Conservation (phyloP, 2,888 invertebrate species). For the Stenolophus ochropezus region DNA sequence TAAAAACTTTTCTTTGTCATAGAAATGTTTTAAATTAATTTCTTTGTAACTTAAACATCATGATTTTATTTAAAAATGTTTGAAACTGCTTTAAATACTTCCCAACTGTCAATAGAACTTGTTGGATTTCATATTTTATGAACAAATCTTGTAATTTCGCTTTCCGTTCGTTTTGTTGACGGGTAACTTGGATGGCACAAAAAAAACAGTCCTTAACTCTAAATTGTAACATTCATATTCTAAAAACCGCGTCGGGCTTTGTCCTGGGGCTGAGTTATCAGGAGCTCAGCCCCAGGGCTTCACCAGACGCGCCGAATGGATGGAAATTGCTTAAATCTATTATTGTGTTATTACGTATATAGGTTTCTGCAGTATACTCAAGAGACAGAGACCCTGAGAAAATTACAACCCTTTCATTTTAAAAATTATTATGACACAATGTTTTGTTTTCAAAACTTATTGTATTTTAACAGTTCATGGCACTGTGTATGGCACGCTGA, state of each 20-base stretch:
- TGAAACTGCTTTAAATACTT: too few species aligned
- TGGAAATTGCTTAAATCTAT: conserved; percentile 67
- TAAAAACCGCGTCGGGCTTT: conserved; percentile 36
- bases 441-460: neutral
- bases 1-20: too few species aligned
- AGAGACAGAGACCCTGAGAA: too few species aligned
- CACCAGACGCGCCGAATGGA: conserved; percentile 64
- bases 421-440: neutral
- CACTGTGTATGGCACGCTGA: neutral
- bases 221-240: neutral
- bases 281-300: neutral
- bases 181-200: conserved; percentile 56
- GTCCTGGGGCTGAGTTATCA: neutral
- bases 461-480: neutral
- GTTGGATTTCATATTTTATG: neutral
- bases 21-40: too few species aligned
- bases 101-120: too few species aligned
- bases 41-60: too few species aligned
- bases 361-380: conserved; percentile 63
- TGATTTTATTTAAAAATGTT: too few species aligned
- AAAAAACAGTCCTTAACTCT: conserved; percentile 5
- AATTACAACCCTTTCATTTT: too few species aligned
- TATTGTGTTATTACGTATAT: conserved; percentile 69
- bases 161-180: neutral
- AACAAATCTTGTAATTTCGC: neutral